Conservation (phyloP, 1,140 invertebrate species). For the Zophobas atratus region DNA sequence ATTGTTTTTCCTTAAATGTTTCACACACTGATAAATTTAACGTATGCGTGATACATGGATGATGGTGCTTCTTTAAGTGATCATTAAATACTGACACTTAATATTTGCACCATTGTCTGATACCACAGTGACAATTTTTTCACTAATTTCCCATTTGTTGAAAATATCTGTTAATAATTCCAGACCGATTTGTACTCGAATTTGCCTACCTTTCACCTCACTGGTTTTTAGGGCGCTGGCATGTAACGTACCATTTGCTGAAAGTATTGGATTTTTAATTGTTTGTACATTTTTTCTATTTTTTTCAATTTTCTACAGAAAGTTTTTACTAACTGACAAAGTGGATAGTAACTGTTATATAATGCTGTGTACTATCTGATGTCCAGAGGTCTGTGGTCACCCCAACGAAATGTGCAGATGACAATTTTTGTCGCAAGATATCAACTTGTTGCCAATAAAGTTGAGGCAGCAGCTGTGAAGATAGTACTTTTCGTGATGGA, state of each 20-base stretch:
- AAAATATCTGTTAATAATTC: slow-evolving; percentile 45
- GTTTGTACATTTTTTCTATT: neutral
- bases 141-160: slow-evolving; percentile 39
- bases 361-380: slow-evolving; percentile 24
- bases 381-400: slow-evolving; percentile 35
- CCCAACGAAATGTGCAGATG: slow-evolving; percentile 23
- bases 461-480: neutral
- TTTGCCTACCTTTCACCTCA: slow-evolving; percentile 40
- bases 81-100: slow-evolving; percentile 36
- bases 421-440: neutral
- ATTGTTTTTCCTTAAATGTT: slow-evolving; percentile 26
- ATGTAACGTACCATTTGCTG: slow-evolving; percentile 26
- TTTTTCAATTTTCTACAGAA: neutral
- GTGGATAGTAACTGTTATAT: slow-evolving; percentile 18
- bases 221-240: slow-evolving; percentile 38
- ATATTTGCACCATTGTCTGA: slow-evolving; percentile 47
- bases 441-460: slow-evolving; percentile 23
- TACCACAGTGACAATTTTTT: slow-evolving; percentile 45
- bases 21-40: slow-evolving; percentile 49
- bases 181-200: slow-evolving; percentile 1
- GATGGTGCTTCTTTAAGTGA: slow-evolving; percentile 62
- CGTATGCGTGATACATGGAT: slow-evolving; percentile 67
- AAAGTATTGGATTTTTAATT: neutral
- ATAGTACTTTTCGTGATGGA: slow-evolving; percentile 9
- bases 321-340: slow-evolving; percentile 7